A percentile compares a stretch with the other conserved stretches of the same genome.
These are phyloP conservation scores for Ylistrum balloti DNA, from an alignment of 1,140 invertebrate genomes.

Conservation along the genomic window DNA sequence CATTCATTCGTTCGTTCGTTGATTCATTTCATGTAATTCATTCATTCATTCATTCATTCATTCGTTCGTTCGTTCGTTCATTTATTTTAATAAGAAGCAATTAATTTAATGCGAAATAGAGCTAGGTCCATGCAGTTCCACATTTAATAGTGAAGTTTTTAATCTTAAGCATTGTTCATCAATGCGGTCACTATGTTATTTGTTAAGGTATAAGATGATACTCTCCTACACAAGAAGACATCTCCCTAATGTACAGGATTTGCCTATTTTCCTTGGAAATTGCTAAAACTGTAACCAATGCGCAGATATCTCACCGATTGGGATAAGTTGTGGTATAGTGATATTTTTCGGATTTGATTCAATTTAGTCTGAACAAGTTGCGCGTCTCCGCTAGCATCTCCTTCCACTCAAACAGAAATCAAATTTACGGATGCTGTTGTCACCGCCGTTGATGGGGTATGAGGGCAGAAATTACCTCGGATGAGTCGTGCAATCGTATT, in stretches of 20 bases:
- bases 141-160: not conserved
- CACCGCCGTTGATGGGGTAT: slow-evolving; percentile 3
- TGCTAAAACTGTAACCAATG: not conserved
- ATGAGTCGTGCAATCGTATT: slow-evolving; percentile 33
- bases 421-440: not conserved
- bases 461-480: slow-evolving; percentile 22
- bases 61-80: not conserved
- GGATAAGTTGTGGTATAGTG: slow-evolving; percentile 38
- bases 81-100: too few relatives aligned
- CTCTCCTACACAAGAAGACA: not conserved
- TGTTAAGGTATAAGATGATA: too few relatives aligned
- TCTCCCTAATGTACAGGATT: not conserved
- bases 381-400: slow-evolving; percentile 31
- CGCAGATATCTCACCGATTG: not conserved
- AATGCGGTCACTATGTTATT: too few relatives aligned
- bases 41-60: slow-evolving; percentile 6
- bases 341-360: slow-evolving; percentile 19
- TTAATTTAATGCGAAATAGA: too few relatives aligned
- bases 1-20: not conserved
- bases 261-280: not conserved
- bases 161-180: too few relatives aligned
- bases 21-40: not conserved
- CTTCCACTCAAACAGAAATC: slow-evolving; percentile 9
- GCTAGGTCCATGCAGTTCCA: not conserved
- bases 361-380: slow-evolving; percentile 39